Base-by-base conservation (phyloP, 1,140 invertebrate species). In the Zaprionus camerounensis region DNA sequence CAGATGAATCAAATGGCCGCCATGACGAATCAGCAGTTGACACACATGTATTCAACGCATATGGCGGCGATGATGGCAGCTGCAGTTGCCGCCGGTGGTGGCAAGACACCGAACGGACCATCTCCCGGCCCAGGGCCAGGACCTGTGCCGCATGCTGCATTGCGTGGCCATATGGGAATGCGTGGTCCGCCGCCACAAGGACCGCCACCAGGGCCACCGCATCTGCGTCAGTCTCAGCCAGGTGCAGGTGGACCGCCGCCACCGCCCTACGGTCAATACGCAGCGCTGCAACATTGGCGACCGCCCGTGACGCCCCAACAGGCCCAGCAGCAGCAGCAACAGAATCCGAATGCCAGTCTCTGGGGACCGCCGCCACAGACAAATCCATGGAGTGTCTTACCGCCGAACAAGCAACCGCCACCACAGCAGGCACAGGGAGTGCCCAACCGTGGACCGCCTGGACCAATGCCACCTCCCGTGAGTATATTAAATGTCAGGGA, bases 341-440 rank as follows among this genome's bases (percentile, higher is more conserved):
- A 92, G 51, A 92, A 92, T 78, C 91, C 91, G 4, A 92, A 92
- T 64, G 92, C 91, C 63, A 92, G 81, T 41, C 72, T 92, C 9
- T 92, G 91, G 91, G 91, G 92, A 1, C 92, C 91, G 7, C 92
- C 92, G 24, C 91, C 92, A 0, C 91, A 92, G 31, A 88, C 82
- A 6, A 92, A 92, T 86, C 92, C 92, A 0, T 92, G 91, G 91
- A 92, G 87, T 49, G 91, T 80, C n/a, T 36, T 92, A 49, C 87
- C 88, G 5, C 90, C 88, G 3, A 92, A 81, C 44, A 84, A 90
- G 59, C 79, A 91, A 44, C 73, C 73, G 36, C 88, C 68, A 6
- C 81, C 76, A 20, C 78, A 77, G 59, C 76, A 77, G n/a, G n/a
- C 68, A 34, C 31, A 9, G 17, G 87, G 61, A 51, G 78, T 78